Percentiles rank a stretch among this genome's conserved stretches.
Evolutionary conservation across 2,888 invertebrate species (phyloP).

Genomic region (Ectropis crepuscularia): DNA sequence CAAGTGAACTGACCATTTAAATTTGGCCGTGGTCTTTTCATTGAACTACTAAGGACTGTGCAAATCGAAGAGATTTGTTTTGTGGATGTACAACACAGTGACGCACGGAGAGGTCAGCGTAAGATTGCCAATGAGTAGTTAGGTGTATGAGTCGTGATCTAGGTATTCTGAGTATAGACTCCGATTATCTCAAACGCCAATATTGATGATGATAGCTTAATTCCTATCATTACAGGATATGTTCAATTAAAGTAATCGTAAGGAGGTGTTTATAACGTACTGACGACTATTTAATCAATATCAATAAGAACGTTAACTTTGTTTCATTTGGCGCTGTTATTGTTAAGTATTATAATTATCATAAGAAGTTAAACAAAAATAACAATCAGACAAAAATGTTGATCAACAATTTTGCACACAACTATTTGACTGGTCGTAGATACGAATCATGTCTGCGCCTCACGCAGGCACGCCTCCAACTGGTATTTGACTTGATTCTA

Average conservation of each 20-base stretch:
- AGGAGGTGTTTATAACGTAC: slow-evolving; percentile 11
- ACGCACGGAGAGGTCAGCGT: neutral
- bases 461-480: too few relatives aligned
- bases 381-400: too few relatives aligned
- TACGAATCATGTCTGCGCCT: too few relatives aligned
- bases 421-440: too few relatives aligned
- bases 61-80: neutral
- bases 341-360: too few relatives aligned
- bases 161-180: slow-evolving; percentile 16
- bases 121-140: slow-evolving; percentile 1
- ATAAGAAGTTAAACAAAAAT: too few relatives aligned
- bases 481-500: too few relatives aligned
- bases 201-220: slow-evolving; percentile 25
- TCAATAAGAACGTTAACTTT: too few relatives aligned
- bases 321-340: too few relatives aligned
- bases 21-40: slow-evolving; percentile 11
- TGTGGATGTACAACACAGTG: neutral
- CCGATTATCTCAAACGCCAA: slow-evolving; percentile 12
- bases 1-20: slow-evolving; percentile 18
- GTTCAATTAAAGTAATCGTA: slow-evolving; percentile 16
- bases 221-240: slow-evolving; percentile 24
- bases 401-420: too few relatives aligned
- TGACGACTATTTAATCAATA: neutral
- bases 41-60: slow-evolving; percentile 5
- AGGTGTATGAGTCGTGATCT: slow-evolving; percentile 20